phyloP scores from a whole-genome alignment of 2,888 invertebrate species.

The Drosophila borborema region DNA sequence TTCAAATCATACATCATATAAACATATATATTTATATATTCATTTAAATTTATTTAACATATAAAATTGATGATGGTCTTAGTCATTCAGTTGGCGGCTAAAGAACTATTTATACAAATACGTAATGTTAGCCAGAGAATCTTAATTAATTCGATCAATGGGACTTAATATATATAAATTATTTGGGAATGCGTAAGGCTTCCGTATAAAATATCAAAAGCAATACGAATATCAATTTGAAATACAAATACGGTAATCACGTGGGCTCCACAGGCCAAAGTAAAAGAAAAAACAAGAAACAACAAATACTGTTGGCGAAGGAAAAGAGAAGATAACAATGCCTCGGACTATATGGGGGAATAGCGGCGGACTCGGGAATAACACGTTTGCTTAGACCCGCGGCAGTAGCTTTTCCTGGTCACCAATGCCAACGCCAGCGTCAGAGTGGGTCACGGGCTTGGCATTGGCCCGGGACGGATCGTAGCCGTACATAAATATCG shows the following conservation, averaged over 20 bases:
- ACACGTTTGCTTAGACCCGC: conserved; percentile 57
- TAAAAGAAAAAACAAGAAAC: not conserved
- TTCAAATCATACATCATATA: not conserved
- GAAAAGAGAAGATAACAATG: conserved; percentile 10
- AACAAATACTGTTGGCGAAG: conserved; percentile 43
- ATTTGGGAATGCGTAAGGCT: conserved; percentile 15
- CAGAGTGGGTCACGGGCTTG: conserved; percentile 34
- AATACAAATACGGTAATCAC: conserved; percentile 49
- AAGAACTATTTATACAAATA: conserved; percentile 25
- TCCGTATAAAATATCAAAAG: conserved; percentile 35
- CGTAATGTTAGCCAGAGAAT: conserved; percentile 14
- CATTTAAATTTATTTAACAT: conserved; percentile 26
- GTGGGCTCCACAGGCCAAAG: conserved; percentile 21
- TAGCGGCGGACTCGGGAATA: not conserved
- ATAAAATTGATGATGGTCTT: not conserved
- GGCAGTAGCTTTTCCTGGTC: conserved; percentile 81
- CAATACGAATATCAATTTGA: conserved; percentile 41
- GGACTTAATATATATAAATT: conserved; percentile 25
- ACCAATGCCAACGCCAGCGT: not conserved
- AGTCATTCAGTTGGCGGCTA: conserved; percentile 17
- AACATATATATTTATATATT: not conserved
- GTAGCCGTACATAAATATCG: conserved; percentile 97
- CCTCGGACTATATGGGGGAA: not conserved
- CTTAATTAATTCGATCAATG: conserved; percentile 33
- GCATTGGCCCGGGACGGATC: conserved; percentile 86